Percentiles rank a stretch among this genome's conserved stretches.
These are phyloP conservation scores for Trichechus manatus DNA, from an alignment of 2,113 vertebrate species.

Conservation along the genomic window DNA sequence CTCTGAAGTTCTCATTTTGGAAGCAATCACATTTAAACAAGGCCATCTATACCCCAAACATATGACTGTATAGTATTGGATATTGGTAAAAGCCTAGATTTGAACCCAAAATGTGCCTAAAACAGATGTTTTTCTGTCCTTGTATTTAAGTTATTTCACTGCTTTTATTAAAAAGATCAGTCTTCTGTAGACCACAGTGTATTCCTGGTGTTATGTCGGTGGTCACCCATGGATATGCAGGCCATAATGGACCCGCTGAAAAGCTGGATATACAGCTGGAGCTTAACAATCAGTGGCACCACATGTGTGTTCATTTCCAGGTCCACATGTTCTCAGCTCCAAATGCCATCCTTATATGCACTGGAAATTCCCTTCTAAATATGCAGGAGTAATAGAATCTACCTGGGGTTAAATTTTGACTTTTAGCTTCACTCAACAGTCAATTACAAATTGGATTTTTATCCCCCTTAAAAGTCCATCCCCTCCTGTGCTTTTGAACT, in stretches of 20 bases:
- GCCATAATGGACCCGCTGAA: rapidly evolving
- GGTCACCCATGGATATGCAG: background rate
- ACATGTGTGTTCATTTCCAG: background rate
- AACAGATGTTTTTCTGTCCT: slow-evolving; percentile 22
- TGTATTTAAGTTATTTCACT: background rate
- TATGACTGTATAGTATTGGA: background rate
- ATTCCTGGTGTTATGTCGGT: background rate
- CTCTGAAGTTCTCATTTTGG: background rate
- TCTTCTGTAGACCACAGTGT: background rate
- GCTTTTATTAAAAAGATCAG: background rate
- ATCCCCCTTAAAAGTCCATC: background rate
- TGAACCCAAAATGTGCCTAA: background rate
- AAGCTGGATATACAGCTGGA: background rate
- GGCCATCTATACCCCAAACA: too few relatives aligned
- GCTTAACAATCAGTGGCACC: background rate
- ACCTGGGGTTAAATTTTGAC: background rate
- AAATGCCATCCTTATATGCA: background rate
- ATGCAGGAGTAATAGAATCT: background rate
- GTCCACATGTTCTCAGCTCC: background rate
- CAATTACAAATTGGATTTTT: background rate
- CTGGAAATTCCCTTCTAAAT: background rate
- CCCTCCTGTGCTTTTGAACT: slow-evolving; percentile 22
- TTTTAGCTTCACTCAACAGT: background rate
- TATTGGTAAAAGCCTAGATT: background rate
- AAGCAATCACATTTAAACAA: background rate